Percentiles rank a stretch among this genome's conserved stretches.
These are phyloP conservation scores for Triplophysa siluroides DNA, from an alignment of 2,113 vertebrate species.

Conservation along the genomic window DNA sequence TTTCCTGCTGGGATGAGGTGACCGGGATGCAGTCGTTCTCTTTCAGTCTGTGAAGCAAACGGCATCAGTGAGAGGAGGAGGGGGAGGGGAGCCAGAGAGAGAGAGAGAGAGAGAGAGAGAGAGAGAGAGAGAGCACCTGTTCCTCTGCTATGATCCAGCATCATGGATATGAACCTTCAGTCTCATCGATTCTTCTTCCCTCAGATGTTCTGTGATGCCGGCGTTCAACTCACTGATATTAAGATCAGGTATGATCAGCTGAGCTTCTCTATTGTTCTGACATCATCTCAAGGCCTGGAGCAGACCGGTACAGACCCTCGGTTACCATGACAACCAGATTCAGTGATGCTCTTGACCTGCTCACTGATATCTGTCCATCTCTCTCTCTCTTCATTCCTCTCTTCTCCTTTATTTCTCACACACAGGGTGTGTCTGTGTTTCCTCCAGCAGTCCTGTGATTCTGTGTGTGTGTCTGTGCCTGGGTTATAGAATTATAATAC, in stretches of 20 bases:
- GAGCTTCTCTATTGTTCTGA: too few species aligned
- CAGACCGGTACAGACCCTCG: too few species aligned
- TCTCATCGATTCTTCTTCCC: constrained; percentile 75
- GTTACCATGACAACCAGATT: too few species aligned
- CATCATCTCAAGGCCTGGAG: too few species aligned
- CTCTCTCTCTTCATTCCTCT: too few species aligned
- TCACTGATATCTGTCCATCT: too few species aligned
- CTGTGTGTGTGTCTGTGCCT: too few species aligned
- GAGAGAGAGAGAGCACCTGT: neutral
- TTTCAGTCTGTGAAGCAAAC: neutral
- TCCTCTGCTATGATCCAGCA: constrained; percentile 15
- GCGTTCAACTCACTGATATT: constrained; percentile 69
- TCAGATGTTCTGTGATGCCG: constrained; percentile 73
- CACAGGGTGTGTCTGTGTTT: too few species aligned
- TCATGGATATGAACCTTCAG: constrained; percentile 70
- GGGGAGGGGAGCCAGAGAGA: constrained; percentile 24
- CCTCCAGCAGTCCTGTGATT: too few species aligned
- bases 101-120: neutral
- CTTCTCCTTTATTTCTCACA: too few species aligned
- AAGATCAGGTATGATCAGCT: constrained; percentile 72
- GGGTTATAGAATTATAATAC: too few species aligned
- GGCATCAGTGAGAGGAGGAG: neutral
- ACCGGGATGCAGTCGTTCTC: neutral
- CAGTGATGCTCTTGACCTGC: too few species aligned
- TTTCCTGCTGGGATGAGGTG: neutral